Percentiles rank a stretch among this genome's conserved stretches.
phyloP scores from a whole-genome alignment of 2,113 vertebrate species.

The Pseudolaguvia tuberculata region DNA sequence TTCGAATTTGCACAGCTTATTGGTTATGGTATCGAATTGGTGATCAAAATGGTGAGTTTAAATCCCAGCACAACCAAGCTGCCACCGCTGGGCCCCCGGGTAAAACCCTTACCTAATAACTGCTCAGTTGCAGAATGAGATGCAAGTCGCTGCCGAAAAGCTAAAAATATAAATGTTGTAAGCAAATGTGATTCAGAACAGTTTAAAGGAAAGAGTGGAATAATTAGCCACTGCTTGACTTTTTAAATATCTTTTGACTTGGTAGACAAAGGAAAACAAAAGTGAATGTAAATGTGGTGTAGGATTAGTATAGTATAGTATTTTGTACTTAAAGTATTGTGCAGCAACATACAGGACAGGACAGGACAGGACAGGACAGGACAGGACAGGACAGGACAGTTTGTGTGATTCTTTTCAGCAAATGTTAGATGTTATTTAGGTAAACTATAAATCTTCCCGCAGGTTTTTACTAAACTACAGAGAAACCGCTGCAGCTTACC shows the following conservation, averaged over 20 bases:
- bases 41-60: no score
- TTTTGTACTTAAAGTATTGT: background rate
- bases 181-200: slow-evolving; percentile 53
- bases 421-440: background rate
- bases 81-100: no score
- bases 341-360: background rate
- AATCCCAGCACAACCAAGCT: no score
- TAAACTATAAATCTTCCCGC: background rate
- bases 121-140: no score
- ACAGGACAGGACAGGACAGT: background rate
- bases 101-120: no score
- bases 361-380: background rate
- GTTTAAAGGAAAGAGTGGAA: no score
- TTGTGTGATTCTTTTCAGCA: background rate
- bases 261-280: background rate
- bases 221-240: background rate
- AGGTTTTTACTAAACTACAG: background rate
- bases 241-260: background rate
- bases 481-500: background rate
- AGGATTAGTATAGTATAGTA: background rate
- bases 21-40: no score
- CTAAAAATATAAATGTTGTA: background rate
- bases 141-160: no score
- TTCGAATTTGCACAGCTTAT: background rate
- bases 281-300: no score